These are phyloP conservation scores for Sinosuthora webbiana DNA, from an alignment of 2,113 vertebrate genomes.

Conservation along the genomic window DNA sequence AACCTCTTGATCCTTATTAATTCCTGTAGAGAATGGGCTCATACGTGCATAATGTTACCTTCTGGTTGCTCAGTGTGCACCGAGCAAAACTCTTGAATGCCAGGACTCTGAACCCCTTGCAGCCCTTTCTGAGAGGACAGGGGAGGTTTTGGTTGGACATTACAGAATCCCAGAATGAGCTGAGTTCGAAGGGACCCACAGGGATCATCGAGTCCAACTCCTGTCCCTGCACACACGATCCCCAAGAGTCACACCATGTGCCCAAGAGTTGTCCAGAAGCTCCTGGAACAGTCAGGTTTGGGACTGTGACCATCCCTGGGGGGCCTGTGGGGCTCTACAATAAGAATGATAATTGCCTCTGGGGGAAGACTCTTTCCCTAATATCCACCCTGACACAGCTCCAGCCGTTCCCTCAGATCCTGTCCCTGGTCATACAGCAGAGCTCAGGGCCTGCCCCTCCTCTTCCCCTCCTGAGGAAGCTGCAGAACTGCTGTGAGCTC, in stretches of 20 bases:
- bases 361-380: neutral
- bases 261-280: neutral
- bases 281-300: neutral
- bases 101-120: accelerated
- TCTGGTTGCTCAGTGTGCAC: neutral
- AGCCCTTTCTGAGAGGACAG: neutral
- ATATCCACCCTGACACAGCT: neutral
- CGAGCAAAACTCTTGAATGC: neutral
- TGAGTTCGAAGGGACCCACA: neutral
- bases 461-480: neutral
- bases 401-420: accelerated
- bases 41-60: neutral
- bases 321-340: neutral
- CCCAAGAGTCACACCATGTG: neutral
- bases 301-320: neutral
- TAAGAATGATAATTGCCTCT: neutral
- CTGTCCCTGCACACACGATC: neutral
- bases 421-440: neutral
- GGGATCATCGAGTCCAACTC: neutral
- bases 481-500: neutral
- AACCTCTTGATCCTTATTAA: neutral
- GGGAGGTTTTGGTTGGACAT: neutral
- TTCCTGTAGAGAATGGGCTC: neutral
- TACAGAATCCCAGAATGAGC: neutral
- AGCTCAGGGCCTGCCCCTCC: neutral